phyloP scores from a whole-genome alignment of 2,888 invertebrate genomes.

The Choreutis nemorana region DNA sequence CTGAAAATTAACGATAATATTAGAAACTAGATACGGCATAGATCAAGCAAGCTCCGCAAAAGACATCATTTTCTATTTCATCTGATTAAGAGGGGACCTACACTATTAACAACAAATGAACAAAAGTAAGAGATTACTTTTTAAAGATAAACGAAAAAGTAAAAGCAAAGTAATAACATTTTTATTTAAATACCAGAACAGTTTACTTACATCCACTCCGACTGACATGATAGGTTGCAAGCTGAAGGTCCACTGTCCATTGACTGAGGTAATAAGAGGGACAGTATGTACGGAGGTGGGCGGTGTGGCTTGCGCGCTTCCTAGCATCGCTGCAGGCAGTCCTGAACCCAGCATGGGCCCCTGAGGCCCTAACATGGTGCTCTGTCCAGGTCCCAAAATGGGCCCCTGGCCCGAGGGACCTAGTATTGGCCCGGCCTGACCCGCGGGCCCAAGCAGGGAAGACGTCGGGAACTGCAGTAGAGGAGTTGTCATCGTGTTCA shows the following conservation, averaged over 20 bases:
- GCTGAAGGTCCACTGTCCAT: slow-evolving; percentile 58
- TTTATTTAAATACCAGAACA: slow-evolving; percentile 1
- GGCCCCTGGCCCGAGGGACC: no score
- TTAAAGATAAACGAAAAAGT: background rate
- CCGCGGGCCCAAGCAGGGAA: slow-evolving; percentile 8
- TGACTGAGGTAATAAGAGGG: slow-evolving; percentile 49
- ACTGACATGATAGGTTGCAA: slow-evolving; percentile 56
- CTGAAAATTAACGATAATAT: slow-evolving; percentile 10
- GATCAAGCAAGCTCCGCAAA: no score
- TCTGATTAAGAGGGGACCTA: no score
- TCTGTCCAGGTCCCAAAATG: background rate
- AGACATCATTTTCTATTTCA: no score
- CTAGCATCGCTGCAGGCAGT: slow-evolving; percentile 9
- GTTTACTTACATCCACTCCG: slow-evolving; percentile 35
- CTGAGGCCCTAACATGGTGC: slow-evolving; percentile 2
- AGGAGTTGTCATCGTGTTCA: slow-evolving; percentile 31
- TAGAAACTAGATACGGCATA: no score
- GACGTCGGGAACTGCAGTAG: slow-evolving; percentile 14
- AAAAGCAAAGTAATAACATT: no score
- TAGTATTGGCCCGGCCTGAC: slow-evolving; percentile 4
- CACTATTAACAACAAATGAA: no score
- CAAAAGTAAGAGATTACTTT: background rate
- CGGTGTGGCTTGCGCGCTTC: slow-evolving; percentile 5
- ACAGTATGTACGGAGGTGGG: slow-evolving; percentile 42
- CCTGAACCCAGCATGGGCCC: slow-evolving; percentile 7